These are phyloP conservation scores for Centropus unirufus DNA, from an alignment of 2,113 vertebrate genomes.

Conservation along the genomic window DNA sequence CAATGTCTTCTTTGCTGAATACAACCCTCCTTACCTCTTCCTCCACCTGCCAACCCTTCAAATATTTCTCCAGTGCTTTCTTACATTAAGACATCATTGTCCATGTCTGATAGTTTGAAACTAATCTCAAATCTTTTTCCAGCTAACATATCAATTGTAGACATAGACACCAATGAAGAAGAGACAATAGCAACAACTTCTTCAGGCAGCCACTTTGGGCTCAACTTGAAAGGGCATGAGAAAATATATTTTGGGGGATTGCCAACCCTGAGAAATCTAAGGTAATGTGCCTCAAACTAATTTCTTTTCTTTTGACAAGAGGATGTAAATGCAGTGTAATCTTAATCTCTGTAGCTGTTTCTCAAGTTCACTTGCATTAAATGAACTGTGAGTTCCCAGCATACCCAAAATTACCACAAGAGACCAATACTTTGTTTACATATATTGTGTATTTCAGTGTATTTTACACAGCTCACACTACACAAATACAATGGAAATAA, in stretches of 20 bases:
- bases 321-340: neutral
- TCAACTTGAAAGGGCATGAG: constrained; percentile 91
- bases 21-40: neutral
- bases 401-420: neutral
- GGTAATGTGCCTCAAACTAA: constrained; percentile 72
- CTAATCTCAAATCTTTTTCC: constrained; percentile 41
- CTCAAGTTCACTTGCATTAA: neutral
- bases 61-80: neutral
- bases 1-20: neutral
- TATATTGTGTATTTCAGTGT: neutral
- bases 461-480: neutral
- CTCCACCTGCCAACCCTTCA: neutral
- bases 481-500: neutral
- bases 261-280: constrained; percentile 89
- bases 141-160: constrained; percentile 90
- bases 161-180: constrained; percentile 85
- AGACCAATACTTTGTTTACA: neutral
- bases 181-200: constrained; percentile 84
- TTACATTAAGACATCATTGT: neutral
- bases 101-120: neutral
- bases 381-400: neutral
- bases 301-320: neutral
- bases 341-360: neutral
- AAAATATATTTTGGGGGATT: constrained; percentile 97
- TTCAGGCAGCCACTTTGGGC: constrained; percentile 88